phyloP scores from a whole-genome alignment of 2,797 vertebrate genomes.

The Rhinatrema bivittatum region DNA sequence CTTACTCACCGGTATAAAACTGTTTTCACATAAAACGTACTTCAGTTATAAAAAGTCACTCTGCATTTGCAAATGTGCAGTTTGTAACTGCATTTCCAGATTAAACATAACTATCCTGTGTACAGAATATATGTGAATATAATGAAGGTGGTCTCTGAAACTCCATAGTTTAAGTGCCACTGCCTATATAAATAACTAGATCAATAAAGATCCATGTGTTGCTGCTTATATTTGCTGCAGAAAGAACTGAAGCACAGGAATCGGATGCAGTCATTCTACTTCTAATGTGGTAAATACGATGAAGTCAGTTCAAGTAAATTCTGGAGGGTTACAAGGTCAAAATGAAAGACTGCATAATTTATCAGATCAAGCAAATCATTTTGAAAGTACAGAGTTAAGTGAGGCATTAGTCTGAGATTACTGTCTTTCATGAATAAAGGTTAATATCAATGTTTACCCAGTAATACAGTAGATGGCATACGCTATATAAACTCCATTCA shows the following conservation, averaged over 20 bases:
- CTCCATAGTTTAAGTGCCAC: slow-evolving; percentile 19
- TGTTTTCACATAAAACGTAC: no score
- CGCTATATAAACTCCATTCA: slow-evolving; percentile 44
- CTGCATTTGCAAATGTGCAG: no score
- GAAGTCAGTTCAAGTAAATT: slow-evolving; percentile 45
- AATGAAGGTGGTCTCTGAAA: no score
- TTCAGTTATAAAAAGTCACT: no score
- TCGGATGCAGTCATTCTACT: slow-evolving; percentile 20
- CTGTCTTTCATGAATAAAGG: slow-evolving; percentile 38
- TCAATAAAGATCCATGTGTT: slow-evolving; percentile 27
- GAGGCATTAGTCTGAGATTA: slow-evolving; percentile 36
- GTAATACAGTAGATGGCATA: slow-evolving; percentile 35
- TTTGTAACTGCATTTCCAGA: no score
- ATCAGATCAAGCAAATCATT: slow-evolving; percentile 49
- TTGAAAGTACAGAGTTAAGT: slow-evolving; percentile 40
- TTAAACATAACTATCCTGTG: no score
- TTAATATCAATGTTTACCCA: slow-evolving; percentile 47
- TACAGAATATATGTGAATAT: no score
- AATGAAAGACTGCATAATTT: slow-evolving; percentile 55
- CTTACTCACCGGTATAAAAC: no score
- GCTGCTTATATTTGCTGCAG: slow-evolving; percentile 26
- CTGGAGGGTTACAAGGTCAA: slow-evolving; percentile 40
- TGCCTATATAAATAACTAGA: slow-evolving; percentile 24
- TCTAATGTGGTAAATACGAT: slow-evolving; percentile 32
- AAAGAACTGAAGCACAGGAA: slow-evolving; percentile 26